Conservation (phyloP, 2,888 invertebrate genomes). For the Andrena bucephala region DNA sequence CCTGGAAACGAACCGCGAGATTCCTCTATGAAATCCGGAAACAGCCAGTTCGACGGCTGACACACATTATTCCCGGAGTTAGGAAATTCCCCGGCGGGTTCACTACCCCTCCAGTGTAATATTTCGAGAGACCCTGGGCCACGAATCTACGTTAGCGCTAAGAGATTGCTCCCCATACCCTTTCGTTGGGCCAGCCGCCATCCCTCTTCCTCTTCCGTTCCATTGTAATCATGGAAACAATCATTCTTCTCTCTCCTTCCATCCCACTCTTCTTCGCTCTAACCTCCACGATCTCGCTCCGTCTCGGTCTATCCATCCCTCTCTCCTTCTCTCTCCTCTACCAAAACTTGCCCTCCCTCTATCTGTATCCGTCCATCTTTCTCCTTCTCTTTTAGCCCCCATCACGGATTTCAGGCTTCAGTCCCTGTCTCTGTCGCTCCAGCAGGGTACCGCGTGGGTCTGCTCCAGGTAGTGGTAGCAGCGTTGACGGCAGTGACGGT, state of each 20-base stretch:
- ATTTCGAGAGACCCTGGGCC: slow-evolving; percentile 82
- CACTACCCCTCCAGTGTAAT: slow-evolving; percentile 77
- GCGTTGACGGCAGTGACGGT: slow-evolving; percentile 4
- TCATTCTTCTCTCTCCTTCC: slow-evolving; percentile 81
- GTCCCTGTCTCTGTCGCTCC: slow-evolving; percentile 63
- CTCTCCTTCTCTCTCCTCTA: slow-evolving; percentile 21
- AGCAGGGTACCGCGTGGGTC: slow-evolving; percentile 48
- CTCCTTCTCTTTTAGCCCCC: slow-evolving; percentile 59
- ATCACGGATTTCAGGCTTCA: slow-evolving; percentile 56
- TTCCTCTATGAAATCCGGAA: slow-evolving; percentile 47
- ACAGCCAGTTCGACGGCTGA: slow-evolving; percentile 67
- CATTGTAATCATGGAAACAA: slow-evolving; percentile 84
- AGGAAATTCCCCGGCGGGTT: slow-evolving; percentile 72
- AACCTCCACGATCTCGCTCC: slow-evolving; percentile 48
- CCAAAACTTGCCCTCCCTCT: slow-evolving; percentile 45
- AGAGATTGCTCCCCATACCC: slow-evolving; percentile 82
- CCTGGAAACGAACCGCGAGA: slow-evolving; percentile 51
- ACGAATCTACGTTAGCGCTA: slow-evolving; percentile 83
- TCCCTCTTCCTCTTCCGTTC: slow-evolving; percentile 76
- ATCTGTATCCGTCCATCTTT: slow-evolving; percentile 62
- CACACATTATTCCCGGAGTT: slow-evolving; percentile 74
- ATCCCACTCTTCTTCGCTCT: slow-evolving; percentile 64
- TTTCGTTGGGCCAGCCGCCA: slow-evolving; percentile 68
- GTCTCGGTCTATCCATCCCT: slow-evolving; percentile 24
- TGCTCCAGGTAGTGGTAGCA: background rate